A percentile compares a stretch with the other conserved stretches of the same genome.
Evolutionary conservation across 2,113 vertebrate species (phyloP).

Genomic region (Pluvianellus socialis): DNA sequence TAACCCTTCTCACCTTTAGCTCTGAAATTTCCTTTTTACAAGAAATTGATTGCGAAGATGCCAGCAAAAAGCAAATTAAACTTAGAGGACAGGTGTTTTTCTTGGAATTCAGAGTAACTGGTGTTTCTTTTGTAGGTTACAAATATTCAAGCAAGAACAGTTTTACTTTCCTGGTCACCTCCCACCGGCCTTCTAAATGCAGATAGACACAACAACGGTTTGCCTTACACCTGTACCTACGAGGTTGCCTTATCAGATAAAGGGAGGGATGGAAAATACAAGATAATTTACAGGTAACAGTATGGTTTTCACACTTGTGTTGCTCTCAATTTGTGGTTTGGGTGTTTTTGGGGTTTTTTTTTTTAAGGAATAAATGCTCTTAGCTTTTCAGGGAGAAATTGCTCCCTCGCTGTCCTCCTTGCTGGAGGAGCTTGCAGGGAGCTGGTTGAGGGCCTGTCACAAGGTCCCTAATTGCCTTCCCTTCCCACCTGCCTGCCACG

Average conservation of each 20-base stretch:
- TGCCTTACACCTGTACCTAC: slow-evolving; percentile 89
- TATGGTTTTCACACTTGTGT: neutral
- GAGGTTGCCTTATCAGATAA: slow-evolving; percentile 96
- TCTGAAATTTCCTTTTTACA: neutral
- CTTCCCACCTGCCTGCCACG: fast-evolving
- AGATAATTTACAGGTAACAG: slow-evolving; percentile 91
- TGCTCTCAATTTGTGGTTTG: too few relatives aligned
- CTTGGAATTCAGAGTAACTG: neutral
- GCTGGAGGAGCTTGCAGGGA: neutral
- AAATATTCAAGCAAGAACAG: slow-evolving; percentile 89
- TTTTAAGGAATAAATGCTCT: neutral
- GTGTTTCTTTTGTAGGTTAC: slow-evolving; percentile 78
- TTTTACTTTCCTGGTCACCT: slow-evolving; percentile 87
- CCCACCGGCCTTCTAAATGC: slow-evolving; percentile 83
- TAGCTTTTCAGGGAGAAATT: neutral
- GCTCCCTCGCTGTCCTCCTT: neutral
- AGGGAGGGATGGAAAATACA: slow-evolving; percentile 93
- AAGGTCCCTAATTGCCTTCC: neutral
- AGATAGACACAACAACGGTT: slow-evolving; percentile 84
- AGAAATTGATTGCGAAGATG: neutral
- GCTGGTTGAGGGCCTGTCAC: neutral
- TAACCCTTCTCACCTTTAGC: neutral
- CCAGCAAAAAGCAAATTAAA: neutral
- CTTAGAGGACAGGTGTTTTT: neutral
- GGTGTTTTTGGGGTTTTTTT: too few relatives aligned